Evolutionary conservation across 2,888 invertebrate genomes (phyloP), one percentile per base, ranked within the genome.

Genomic region (Andrena haemorrhoa): DNA sequence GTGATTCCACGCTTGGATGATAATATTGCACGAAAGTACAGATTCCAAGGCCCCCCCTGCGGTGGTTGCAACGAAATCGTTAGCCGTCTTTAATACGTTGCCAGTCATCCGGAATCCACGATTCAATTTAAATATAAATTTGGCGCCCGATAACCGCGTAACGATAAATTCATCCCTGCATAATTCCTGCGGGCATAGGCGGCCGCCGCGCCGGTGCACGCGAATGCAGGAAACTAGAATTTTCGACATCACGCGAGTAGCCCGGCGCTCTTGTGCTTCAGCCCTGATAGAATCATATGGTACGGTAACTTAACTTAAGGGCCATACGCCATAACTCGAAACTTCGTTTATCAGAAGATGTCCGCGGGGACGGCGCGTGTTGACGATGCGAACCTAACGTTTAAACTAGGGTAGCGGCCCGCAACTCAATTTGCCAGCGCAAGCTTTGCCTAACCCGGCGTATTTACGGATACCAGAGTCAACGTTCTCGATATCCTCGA

Each of bases 331-430:
- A 72, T 75, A 86, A 85, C 72, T 79, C 69, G 82, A 75, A 88
- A 87, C 80, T 86, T 86, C 82, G 82, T 88, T 88, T 81, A 82
- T 84, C 69, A 71, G 66, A 77, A 85, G 79, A 86, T 75, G 79
- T 78, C 86, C 85, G 64, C 31, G 63, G 85, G 88, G 83, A 84
- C 74, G 63, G 73, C 23, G 23, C 41, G 77, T 81, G 84, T 84
- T 84, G 84, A 86, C 86, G 86, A 89, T 85, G 87, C 77, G 90
- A 89, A 89, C 84, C 89, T 66, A 77, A 87, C 88, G 88, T 86
- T 90, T 56, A 89, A 85, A 87, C 84, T 84, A 82, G 78, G 80
- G 78, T 56, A 56, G 23, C 84, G 81, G 81, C 78, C 84, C 79
- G 84, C 87, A 89, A 89, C 86, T 88, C 87, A 87, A 90, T 90